A percentile compares a stretch with the other conserved stretches of the same genome.
Evolutionary conservation across 1,140 invertebrate species (phyloP).

Genomic region (Triops cancriformis): DNA sequence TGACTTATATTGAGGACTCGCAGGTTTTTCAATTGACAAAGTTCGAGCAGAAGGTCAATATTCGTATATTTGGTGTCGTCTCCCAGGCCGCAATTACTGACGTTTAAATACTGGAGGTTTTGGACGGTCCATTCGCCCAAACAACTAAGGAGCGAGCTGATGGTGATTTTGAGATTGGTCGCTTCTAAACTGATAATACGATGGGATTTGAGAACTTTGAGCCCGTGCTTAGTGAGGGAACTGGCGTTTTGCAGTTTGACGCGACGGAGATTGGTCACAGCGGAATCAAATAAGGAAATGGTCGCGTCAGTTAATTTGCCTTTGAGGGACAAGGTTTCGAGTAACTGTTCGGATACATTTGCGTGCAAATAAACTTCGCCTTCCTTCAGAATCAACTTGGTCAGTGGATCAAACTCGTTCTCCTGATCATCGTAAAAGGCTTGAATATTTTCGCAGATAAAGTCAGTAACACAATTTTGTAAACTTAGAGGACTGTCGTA

Average conservation of each 20-base stretch:
- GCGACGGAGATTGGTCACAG: conserved; percentile 52
- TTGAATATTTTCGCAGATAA: conserved; percentile 58
- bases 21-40: conserved; percentile 47
- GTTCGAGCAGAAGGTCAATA: conserved; percentile 41
- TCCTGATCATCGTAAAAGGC: conserved; percentile 46
- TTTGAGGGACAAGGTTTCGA: conserved; percentile 53
- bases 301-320: conserved; percentile 54
- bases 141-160: conserved; percentile 59
- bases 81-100: conserved; percentile 55
- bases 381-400: conserved; percentile 39
- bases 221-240: conserved; percentile 50
- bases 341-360: conserved; percentile 56
- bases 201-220: conserved; percentile 56
- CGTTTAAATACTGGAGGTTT: conserved; percentile 56
- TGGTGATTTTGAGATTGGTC: conserved; percentile 51
- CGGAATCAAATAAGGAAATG: conserved; percentile 55
- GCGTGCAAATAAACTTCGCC: conserved; percentile 56
- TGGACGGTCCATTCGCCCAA: conserved; percentile 61
- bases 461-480: conserved; percentile 58
- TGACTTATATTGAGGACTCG: conserved; percentile 59
- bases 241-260: conserved; percentile 42
- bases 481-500: conserved; percentile 54
- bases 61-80: conserved; percentile 19
- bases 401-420: conserved; percentile 30
- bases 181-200: conserved; percentile 56